Percentiles rank a stretch among this genome's conserved stretches.
Conservation (phyloP, 1,140 invertebrate species). For the Oedothorax gibbosus region DNA sequence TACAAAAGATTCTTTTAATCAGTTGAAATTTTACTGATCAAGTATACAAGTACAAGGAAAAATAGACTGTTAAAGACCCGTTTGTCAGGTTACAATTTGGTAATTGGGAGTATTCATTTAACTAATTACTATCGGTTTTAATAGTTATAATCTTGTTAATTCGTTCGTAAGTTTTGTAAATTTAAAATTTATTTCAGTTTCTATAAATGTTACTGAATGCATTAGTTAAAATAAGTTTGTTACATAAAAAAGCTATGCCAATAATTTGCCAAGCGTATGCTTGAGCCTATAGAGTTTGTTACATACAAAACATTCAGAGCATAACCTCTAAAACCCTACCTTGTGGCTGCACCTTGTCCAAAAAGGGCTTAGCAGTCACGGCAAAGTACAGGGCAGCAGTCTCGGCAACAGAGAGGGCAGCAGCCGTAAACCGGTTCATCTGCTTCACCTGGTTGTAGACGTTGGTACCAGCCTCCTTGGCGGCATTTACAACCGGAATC, state of each 20-base stretch:
- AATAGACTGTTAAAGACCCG: no score
- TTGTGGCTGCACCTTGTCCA: slow-evolving; percentile 54
- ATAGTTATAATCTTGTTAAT: no score
- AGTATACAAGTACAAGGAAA: no score
- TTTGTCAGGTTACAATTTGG: no score
- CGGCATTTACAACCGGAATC: slow-evolving; percentile 41
- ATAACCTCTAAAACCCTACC: slow-evolving; percentile 8
- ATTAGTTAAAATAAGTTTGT: not conserved
- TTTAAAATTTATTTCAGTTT: no score
- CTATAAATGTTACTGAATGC: not conserved
- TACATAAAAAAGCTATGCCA: not conserved
- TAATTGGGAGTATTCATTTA: no score
- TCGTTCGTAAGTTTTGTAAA: no score
- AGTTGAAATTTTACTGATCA: no score
- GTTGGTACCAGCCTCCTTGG: slow-evolving; percentile 43
- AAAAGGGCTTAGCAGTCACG: slow-evolving; percentile 42
- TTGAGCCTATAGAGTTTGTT: not conserved
- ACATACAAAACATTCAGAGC: no score
- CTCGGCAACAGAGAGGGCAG: slow-evolving; percentile 46
- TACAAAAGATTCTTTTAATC: no score
- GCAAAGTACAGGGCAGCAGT: slow-evolving; percentile 52
- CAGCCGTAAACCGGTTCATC: slow-evolving; percentile 44
- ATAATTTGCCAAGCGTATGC: not conserved
- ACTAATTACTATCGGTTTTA: no score
- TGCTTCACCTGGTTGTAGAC: slow-evolving; percentile 54